Percentiles rank a stretch among this genome's conserved stretches.
These are phyloP conservation scores for Malacoctenus gilli DNA, from an alignment of 2,797 vertebrate species.

Conservation along the genomic window DNA sequence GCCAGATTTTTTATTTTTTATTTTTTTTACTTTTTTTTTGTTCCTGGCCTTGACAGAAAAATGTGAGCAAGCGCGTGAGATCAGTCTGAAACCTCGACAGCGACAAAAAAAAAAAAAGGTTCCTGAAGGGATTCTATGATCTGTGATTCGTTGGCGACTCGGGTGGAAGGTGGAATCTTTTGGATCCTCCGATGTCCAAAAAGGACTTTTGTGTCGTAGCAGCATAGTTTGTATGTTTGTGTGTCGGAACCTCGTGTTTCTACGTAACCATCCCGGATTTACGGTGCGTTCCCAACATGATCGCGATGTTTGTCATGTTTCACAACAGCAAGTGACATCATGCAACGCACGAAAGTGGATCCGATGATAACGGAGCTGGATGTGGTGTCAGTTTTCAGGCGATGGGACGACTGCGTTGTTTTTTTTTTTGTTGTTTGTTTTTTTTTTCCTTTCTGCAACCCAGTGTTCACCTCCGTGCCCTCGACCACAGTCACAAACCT, in stretches of 20 bases:
- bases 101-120: no score
- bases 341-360: constrained; percentile 49
- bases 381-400: constrained; percentile 58
- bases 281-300: constrained; percentile 34
- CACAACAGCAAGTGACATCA: not conserved
- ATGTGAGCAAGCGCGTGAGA: no score
- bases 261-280: constrained; percentile 37
- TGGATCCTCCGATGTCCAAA: constrained; percentile 49
- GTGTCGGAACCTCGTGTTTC: constrained; percentile 45
- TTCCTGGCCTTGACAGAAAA: constrained; percentile 42
- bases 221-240: constrained; percentile 55
- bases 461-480: constrained; percentile 29
- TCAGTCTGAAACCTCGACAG: no score
- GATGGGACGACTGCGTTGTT: constrained; percentile 42
- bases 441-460: constrained; percentile 30
- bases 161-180: constrained; percentile 27
- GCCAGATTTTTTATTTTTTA: constrained; percentile 58
- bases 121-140: no score
- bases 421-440: constrained; percentile 27
- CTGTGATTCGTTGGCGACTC: no score
- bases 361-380: constrained; percentile 51
- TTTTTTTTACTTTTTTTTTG: constrained; percentile 13
- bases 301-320: no score
- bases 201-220: constrained; percentile 60
- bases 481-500: constrained; percentile 30